These are phyloP conservation scores for Watsonalla binaria DNA, from an alignment of 2,888 invertebrate species.

Conservation along the genomic window DNA sequence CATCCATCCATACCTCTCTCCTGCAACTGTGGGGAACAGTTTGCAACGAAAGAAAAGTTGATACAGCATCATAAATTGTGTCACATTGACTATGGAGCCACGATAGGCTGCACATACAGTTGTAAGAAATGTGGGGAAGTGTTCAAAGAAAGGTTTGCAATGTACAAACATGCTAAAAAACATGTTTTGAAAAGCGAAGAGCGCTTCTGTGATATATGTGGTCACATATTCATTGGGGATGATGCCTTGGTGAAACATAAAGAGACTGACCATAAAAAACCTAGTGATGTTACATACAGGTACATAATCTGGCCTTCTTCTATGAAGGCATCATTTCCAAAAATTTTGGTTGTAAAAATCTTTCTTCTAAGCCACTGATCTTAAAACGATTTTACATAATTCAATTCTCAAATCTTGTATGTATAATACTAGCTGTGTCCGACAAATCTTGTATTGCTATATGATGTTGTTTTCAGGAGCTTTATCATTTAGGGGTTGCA, in stretches of 20 bases:
- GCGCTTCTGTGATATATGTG: constrained; percentile 59
- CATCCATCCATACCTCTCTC: constrained; percentile 27
- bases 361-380: too few relatives aligned
- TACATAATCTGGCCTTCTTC: constrained; percentile 19
- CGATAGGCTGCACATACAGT: constrained; percentile 47
- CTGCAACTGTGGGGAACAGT: constrained; percentile 55
- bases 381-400: too few relatives aligned
- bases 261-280: constrained; percentile 44
- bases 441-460: too few relatives aligned
- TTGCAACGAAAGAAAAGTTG: constrained; percentile 44
- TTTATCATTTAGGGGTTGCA: too few relatives aligned
- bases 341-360: too few relatives aligned
- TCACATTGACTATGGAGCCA: constrained; percentile 42
- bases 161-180: constrained; percentile 60
- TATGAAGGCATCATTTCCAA: background rate
- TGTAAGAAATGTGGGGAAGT: constrained; percentile 63
- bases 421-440: too few relatives aligned
- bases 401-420: too few relatives aligned
- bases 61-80: constrained; percentile 52
- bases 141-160: constrained; percentile 51
- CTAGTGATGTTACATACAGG: constrained; percentile 45
- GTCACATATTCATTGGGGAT: constrained; percentile 46
- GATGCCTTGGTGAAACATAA: constrained; percentile 52
- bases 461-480: too few relatives aligned
- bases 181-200: constrained; percentile 53